Evolutionary conservation across 2,797 vertebrate genomes (phyloP).

Genomic region (Notolabrus celidotus): DNA sequence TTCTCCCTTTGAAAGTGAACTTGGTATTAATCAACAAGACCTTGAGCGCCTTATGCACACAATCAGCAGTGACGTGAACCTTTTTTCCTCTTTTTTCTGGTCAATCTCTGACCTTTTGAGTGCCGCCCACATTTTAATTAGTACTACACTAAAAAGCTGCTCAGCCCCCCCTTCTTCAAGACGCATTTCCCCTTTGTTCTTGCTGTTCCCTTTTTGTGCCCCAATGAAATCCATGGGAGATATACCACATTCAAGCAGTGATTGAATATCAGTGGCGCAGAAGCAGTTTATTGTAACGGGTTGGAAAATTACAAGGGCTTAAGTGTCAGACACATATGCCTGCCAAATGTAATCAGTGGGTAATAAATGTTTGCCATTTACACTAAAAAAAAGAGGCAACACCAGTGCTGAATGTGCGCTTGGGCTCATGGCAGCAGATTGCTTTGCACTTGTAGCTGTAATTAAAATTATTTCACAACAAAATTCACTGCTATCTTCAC

Average conservation of each 20-base stretch:
- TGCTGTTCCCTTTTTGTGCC: constrained; percentile 27
- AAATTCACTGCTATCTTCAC: constrained; percentile 24
- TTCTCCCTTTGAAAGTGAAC: constrained; percentile 67
- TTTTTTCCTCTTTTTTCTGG: constrained; percentile 17
- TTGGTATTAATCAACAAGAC: constrained; percentile 66
- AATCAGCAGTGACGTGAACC: constrained; percentile 45
- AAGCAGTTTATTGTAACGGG: constrained; percentile 50
- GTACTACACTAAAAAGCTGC: constrained; percentile 61
- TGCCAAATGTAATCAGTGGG: constrained; percentile 80
- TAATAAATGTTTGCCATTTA: constrained; percentile 82
- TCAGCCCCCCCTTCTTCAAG: constrained; percentile 8
- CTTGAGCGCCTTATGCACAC: constrained; percentile 55
- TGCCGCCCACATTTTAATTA: constrained; percentile 74
- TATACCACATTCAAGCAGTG: constrained; percentile 57
- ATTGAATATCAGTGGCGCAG: constrained; percentile 60
- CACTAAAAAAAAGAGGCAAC: constrained; percentile 66
- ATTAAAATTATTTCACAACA: constrained; percentile 55
- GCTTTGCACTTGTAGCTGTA: constrained; percentile 35
- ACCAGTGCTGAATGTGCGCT: constrained; percentile 56
- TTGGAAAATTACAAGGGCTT: constrained; percentile 74
- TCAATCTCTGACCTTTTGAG: constrained; percentile 75
- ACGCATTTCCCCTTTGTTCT: constrained; percentile 61
- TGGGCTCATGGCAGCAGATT: constrained; percentile 55
- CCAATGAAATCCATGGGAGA: constrained; percentile 61
- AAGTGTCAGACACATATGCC: constrained; percentile 76